Evolutionary conservation across 2,888 invertebrate species (phyloP), one percentile per base, ranked within the genome.

Genomic region (Cheilosia vernalis): DNA sequence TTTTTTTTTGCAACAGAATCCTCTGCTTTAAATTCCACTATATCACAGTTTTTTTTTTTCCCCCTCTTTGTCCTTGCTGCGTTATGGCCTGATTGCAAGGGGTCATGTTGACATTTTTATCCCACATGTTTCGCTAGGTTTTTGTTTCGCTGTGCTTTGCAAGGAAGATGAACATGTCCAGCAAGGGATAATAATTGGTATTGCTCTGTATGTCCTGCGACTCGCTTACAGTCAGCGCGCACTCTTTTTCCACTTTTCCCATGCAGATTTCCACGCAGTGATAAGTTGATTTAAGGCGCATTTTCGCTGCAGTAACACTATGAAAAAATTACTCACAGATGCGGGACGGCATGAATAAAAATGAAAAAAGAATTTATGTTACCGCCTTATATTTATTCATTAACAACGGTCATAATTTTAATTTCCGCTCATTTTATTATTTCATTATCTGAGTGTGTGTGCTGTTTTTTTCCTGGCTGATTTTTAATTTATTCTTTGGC

Each of bases 21-120:
- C 51, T 51, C 42, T 33, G 37, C 55, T 61, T 78, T 55, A 66
- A 78, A 55, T 61, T 40, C 40, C 58, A 53, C 37, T 42, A 47
- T 37, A 37, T 49, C 15, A 2, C 60, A n/a, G 6, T 64, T 47
- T 37, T 21, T 55, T 56, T 64, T 51, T 27, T 27, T 27, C 7
- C 7, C 7, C 27, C 19, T 55, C n/a, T 66, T 19, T 55, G 47
- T 73, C 9, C n/a, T 60, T 60, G 55, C 9, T 44, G 42, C 51
- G 69, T 63, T 78, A 44, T 55, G 58, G 44, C 56, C 53, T 64
- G 33, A 74, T 60, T 79, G 60, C 53, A 76, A 56, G 74, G 55
- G 61, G 69, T 51, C 64, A 79, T 79, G 84, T 74, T 84, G 84
- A 84, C 84, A 84, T 76, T 84, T 79, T 74, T 74, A 84, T 79